Evolutionary conservation across 2,113 vertebrate species (phyloP).

Genomic region (Aptenodytes forsteri): DNA sequence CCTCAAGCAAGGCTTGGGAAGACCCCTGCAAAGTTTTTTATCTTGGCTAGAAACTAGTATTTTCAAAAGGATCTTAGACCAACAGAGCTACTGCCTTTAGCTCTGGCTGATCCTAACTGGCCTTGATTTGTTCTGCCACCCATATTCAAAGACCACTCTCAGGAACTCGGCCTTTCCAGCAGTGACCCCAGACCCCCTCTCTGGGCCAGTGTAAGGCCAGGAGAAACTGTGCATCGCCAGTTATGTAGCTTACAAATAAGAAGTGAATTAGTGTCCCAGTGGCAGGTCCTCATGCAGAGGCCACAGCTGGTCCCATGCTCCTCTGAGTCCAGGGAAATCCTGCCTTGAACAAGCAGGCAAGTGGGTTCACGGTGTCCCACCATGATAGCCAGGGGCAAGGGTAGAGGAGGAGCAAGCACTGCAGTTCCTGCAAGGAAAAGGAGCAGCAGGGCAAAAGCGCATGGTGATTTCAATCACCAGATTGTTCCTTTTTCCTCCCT

Average conservation of each 20-base stretch:
- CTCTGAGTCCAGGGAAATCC: neutral
- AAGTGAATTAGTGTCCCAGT: neutral
- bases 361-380: too few relatives aligned
- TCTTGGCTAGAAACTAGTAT: neutral
- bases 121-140: neutral
- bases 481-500: neutral
- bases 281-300: neutral
- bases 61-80: neutral
- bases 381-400: neutral
- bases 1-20: neutral
- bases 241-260: neutral
- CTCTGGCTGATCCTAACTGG: neutral
- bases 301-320: neutral
- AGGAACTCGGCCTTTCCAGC: neutral
- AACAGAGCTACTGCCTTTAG: neutral
- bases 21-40: neutral
- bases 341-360: neutral
- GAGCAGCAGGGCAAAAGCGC: neutral
- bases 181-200: neutral
- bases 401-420: rapidly evolving
- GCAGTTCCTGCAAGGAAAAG: neutral
- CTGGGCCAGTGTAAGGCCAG: neutral
- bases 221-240: neutral
- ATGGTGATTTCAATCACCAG: neutral
- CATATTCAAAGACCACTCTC: too few relatives aligned